Conservation (phyloP, 37 sponge, comb jelly and placozoan species). For the Geodia barretti region DNA sequence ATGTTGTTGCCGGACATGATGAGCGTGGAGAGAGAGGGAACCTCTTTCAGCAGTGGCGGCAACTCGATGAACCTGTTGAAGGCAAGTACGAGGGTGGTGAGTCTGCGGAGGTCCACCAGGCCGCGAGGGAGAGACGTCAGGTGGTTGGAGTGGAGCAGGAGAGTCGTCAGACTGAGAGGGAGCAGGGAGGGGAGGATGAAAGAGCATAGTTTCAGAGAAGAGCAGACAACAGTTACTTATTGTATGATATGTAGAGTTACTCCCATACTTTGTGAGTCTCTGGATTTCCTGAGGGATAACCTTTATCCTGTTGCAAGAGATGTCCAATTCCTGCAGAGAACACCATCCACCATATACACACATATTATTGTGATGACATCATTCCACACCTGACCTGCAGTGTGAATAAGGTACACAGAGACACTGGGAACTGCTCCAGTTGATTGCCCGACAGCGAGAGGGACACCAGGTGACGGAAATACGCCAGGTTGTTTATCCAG, state of each 20-base stretch:
- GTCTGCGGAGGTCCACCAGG: conserved; percentile 42
- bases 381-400: conserved; percentile 25
- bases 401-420: conserved; percentile 54
- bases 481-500: conserved; percentile 72
- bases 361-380: no score
- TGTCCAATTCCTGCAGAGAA: conserved; percentile 54
- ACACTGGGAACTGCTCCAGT: conserved; percentile 72
- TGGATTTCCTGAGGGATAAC: conserved; percentile 60
- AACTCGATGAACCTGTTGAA: conserved; percentile 79
- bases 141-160: conserved; percentile 81
- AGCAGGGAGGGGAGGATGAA: neutral
- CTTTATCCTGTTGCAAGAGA: conserved; percentile 65
- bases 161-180: conserved; percentile 55
- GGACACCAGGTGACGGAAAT: conserved; percentile 60
- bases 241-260: no score
- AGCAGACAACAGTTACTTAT: no score
- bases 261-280: conserved; percentile 41
- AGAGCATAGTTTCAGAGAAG: neutral
- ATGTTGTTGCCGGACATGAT: conserved; percentile 75
- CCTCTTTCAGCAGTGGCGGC: conserved; percentile 49
- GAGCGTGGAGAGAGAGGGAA: conserved; percentile 53
- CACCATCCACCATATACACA: no score
- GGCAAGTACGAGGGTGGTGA: conserved; percentile 67
- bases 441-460: conserved; percentile 80
- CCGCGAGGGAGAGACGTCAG: conserved; percentile 62